Base-by-base conservation (phyloP, 2,888 invertebrate genomes). In the Tachina grossa region DNA sequence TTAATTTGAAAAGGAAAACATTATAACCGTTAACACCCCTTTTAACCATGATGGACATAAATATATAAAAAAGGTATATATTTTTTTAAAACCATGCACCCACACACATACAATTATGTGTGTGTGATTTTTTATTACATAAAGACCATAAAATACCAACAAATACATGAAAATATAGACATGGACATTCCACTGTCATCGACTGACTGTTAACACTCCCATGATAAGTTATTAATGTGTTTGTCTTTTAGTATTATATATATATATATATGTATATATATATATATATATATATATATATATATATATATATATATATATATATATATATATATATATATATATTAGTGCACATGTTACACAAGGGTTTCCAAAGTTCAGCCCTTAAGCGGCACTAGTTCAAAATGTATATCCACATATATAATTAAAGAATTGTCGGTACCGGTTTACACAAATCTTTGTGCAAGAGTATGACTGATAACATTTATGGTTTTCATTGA, bases 201-300 rank as follows among this genome's bases (percentile, higher is more conserved):
- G 89, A 89, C 88, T 89, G 89, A 89, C 88, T 89, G 90, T 90
- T 90, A 90, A 90, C 90, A 90, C 90, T 90, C 90, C 90, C 89
- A 88, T 87, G 89, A 88, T 88, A 89, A 90, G 90, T 89, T 90
- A 90, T 90, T 90, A 90, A 90, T 90, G 89, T 90, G 68, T 57
- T 68, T 68, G 68, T 63, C 43, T 66, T 68, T 47, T 16, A 31
- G 5, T 31, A 31, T 31, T 45, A 9, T 66, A 22, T 68, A 16
- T 19, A 49, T 57, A 63, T 45, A 10, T 0, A 47, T 47, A 55
- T 6, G 6, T 31, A 31, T 6, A 31, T 5, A 31, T 0, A 31
- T 31, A 31, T 11, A 3, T n/a, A 22, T 19, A 53, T 53, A 11
- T 53, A 53, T 19, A 19, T 53, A 13, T 16, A 16, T 53, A 53